Evolutionary conservation across 2,113 vertebrate species (phyloP).

Genomic region (Leucosticte australis): DNA sequence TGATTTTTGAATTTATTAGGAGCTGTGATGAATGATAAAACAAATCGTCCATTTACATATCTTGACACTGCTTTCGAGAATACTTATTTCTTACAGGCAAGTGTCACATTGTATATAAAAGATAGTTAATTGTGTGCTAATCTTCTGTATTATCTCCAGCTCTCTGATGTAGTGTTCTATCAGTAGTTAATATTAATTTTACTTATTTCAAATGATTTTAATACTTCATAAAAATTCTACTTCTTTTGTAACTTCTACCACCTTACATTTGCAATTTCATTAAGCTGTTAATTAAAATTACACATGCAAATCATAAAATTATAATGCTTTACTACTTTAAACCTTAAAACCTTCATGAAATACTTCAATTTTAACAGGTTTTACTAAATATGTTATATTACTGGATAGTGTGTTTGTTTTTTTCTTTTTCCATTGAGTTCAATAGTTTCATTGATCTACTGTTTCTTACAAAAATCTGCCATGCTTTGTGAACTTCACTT

Average conservation of each 20-base stretch:
- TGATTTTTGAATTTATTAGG: constrained; percentile 83
- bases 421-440: constrained; percentile 76
- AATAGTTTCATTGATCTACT: constrained; percentile 86
- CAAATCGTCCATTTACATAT: constrained; percentile 83
- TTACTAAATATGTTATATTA: constrained; percentile 69
- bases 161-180: constrained; percentile 77
- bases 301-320: constrained; percentile 61
- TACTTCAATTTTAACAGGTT: constrained; percentile 64
- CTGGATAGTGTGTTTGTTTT: constrained; percentile 83
- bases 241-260: constrained; percentile 70
- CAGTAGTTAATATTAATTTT: constrained; percentile 81
- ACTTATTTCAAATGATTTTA: constrained; percentile 75
- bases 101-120: constrained; percentile 82
- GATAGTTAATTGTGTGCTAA: constrained; percentile 83
- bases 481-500: constrained; percentile 87
- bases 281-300: constrained; percentile 79
- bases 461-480: constrained; percentile 86
- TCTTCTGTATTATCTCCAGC: constrained; percentile 78
- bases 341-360: constrained; percentile 64
- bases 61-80: constrained; percentile 82
- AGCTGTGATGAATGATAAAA: constrained; percentile 83
- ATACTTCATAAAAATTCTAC: constrained; percentile 70
- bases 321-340: constrained; percentile 54
- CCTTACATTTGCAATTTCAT: constrained; percentile 70
- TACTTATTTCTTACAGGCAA: constrained; percentile 79